Evolutionary conservation across 2,888 invertebrate genomes (phyloP).

Genomic region (Bombyx huttoni): DNA sequence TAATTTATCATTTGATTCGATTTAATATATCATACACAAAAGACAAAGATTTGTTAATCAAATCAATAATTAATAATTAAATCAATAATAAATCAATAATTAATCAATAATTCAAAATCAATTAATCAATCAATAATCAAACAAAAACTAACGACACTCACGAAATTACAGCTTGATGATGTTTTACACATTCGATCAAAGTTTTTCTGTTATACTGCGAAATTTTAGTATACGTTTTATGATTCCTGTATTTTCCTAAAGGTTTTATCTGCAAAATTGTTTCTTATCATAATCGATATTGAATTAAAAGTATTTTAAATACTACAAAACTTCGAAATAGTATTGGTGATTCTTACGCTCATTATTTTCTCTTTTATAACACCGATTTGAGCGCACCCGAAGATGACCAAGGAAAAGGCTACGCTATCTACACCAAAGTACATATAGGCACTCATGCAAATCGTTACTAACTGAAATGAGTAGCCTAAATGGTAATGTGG

Average conservation of each 20-base stretch:
- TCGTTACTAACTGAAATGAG: slow-evolving; percentile 42
- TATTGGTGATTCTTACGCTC: slow-evolving; percentile 24
- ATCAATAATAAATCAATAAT: not conserved
- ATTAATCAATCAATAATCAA: too few relatives aligned
- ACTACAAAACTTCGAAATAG: too few relatives aligned
- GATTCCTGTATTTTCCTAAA: slow-evolving; percentile 9
- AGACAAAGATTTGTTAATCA: too few relatives aligned
- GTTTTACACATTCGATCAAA: slow-evolving; percentile 41
- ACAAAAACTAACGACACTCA: not conserved
- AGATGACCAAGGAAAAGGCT: slow-evolving; percentile 49
- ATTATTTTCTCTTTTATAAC: slow-evolving; percentile 53
- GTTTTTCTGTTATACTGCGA: slow-evolving; percentile 14
- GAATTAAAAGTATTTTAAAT: not conserved
- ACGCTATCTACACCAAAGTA: slow-evolving; percentile 63
- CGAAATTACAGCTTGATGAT: slow-evolving; percentile 23
- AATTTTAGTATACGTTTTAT: slow-evolving; percentile 20
- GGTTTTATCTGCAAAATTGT: slow-evolving; percentile 16
- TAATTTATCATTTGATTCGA: too few relatives aligned
- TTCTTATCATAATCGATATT: not conserved
- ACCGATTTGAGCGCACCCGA: slow-evolving; percentile 53
- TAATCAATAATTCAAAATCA: not conserved
- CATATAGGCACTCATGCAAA: slow-evolving; percentile 55
- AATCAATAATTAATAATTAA: too few relatives aligned
- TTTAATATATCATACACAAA: too few relatives aligned
- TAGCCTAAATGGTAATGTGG: slow-evolving; percentile 50